These are phyloP conservation scores for Ophion costatus DNA, from an alignment of 2,888 invertebrate species.

Conservation along the genomic window DNA sequence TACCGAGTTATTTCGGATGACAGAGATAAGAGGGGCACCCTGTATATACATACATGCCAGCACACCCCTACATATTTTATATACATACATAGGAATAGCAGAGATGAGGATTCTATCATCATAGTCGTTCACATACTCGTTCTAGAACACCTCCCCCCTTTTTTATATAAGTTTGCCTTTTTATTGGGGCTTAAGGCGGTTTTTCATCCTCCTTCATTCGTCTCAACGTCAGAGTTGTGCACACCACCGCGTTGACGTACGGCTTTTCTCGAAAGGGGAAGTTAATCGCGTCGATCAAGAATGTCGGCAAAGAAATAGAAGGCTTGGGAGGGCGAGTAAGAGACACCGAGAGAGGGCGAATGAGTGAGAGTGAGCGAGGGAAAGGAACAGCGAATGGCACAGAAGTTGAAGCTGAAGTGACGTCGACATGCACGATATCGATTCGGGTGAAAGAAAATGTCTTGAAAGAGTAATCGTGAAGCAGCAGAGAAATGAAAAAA, in stretches of 20 bases:
- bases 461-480: slow-evolving; percentile 36
- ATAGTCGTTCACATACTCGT: slow-evolving; percentile 40
- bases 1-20: too few relatives aligned
- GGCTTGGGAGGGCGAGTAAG: slow-evolving; percentile 4
- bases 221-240: slow-evolving; percentile 23
- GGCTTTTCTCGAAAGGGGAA: slow-evolving; percentile 53
- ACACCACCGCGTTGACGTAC: slow-evolving; percentile 55
- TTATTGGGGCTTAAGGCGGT: slow-evolving; percentile 54
- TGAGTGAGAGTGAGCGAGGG: slow-evolving; percentile 24
- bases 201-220: slow-evolving; percentile 56
- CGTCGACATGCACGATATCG: slow-evolving; percentile 40
- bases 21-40: too few relatives aligned
- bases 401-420: slow-evolving; percentile 15
- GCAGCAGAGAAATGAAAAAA: slow-evolving; percentile 12
- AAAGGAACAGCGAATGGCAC: background rate
- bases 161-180: slow-evolving; percentile 48
- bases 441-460: slow-evolving; percentile 38
- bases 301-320: slow-evolving; percentile 29
- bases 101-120: slow-evolving; percentile 44
- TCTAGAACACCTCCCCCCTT: slow-evolving; percentile 24
- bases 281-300: slow-evolving; percentile 40
- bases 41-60: background rate
- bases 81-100: slow-evolving; percentile 4
- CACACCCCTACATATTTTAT: background rate
- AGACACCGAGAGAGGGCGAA: slow-evolving; percentile 5